A percentile compares a stretch with the other conserved stretches of the same genome.
phyloP scores from a whole-genome alignment of 1,140 invertebrate species.

The Mizuhopecten yessoensis region DNA sequence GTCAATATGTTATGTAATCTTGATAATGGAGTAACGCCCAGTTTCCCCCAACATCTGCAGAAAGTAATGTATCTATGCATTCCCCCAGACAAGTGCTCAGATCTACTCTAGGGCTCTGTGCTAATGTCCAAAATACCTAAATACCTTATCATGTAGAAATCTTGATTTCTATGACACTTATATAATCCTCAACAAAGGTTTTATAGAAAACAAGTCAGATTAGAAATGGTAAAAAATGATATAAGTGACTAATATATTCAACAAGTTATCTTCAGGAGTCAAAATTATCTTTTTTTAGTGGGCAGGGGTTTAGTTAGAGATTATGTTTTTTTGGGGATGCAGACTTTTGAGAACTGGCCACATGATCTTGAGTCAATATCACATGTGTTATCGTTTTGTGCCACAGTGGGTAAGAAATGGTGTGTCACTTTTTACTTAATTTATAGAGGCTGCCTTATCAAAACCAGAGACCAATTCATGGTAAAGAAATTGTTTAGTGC shows the following conservation, averaged over 20 bases:
- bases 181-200: background rate
- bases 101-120: background rate
- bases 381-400: background rate
- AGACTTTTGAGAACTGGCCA: background rate
- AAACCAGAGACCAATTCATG: background rate
- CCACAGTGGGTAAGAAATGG: slow-evolving; percentile 9
- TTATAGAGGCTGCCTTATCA: background rate
- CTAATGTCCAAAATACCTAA: background rate
- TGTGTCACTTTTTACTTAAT: background rate
- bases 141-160: background rate
- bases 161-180: background rate
- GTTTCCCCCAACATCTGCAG: background rate
- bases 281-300: background rate
- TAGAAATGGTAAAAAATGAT: background rate
- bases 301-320: background rate
- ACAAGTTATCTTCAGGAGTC: background rate
- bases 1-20: slow-evolving; percentile 16
- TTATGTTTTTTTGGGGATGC: background rate
- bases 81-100: background rate
- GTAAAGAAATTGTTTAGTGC: background rate
- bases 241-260: background rate
- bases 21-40: background rate
- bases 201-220: background rate
- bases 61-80: background rate
- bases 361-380: background rate